Conservation (phyloP, 2,888 invertebrate genomes). For the Trichopoda pennipes region DNA sequence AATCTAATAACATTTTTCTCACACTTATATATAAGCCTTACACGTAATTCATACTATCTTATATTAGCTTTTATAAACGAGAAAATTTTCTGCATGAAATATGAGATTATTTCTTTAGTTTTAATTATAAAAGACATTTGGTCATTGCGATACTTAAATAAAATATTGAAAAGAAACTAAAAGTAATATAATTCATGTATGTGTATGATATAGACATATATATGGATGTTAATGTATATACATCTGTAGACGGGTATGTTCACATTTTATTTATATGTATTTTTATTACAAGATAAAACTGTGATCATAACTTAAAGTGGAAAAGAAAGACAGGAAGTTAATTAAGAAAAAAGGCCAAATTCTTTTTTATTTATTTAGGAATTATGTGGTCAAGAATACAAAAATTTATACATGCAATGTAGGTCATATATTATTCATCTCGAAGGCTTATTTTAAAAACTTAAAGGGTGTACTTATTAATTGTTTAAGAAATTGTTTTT, state of each 20-base stretch:
- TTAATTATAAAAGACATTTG: constrained; percentile 4
- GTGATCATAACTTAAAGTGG: not conserved
- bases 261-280: not conserved
- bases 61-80: too few relatives aligned
- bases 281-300: not conserved
- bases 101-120: too few relatives aligned
- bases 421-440: too few relatives aligned
- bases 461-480: too few relatives aligned
- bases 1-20: too few relatives aligned
- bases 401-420: not conserved
- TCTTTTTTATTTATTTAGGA: not conserved
- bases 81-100: too few relatives aligned
- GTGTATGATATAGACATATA: not conserved
- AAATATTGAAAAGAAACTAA: constrained; percentile 20
- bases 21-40: too few relatives aligned
- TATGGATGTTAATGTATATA: too few relatives aligned
- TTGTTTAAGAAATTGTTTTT: too few relatives aligned
- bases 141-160: not conserved
- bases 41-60: too few relatives aligned
- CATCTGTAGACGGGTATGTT: not conserved
- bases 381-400: not conserved
- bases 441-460: too few relatives aligned
- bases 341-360: not conserved
- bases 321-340: constrained; percentile 16
- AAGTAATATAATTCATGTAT: not conserved